These are phyloP conservation scores for Metopolophium dirhodum DNA, from an alignment of 1,140 invertebrate genomes.

Conservation along the genomic window DNA sequence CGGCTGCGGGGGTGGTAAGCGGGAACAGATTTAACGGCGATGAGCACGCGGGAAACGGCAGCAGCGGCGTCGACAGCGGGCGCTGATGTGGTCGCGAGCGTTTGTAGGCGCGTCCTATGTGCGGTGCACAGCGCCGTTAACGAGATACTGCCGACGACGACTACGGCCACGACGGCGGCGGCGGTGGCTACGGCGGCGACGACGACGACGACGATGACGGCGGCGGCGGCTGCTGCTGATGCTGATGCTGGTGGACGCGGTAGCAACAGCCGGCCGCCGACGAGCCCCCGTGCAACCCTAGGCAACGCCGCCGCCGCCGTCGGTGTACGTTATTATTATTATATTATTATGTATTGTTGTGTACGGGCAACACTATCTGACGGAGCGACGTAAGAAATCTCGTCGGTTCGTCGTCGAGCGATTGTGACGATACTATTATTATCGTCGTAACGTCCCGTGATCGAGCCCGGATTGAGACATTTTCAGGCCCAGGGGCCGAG, in stretches of 20 bases:
- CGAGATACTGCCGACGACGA: constrained; percentile 49
- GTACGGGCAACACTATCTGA: constrained; percentile 47
- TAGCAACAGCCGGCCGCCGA: constrained; percentile 29
- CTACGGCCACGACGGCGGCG: not conserved
- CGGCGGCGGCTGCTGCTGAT: not conserved
- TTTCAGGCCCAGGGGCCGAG: too few relatives aligned
- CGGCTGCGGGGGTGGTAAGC: not conserved
- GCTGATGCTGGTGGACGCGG: constrained; percentile 4
- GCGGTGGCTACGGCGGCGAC: not conserved
- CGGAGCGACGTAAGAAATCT: not conserved
- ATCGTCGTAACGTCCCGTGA: too few relatives aligned
- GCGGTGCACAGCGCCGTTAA: constrained; percentile 50
- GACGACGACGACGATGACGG: not conserved
- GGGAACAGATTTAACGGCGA: constrained; percentile 16
- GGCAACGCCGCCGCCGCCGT: constrained; percentile 43
- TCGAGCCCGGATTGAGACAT: too few relatives aligned
- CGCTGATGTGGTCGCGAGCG: constrained; percentile 21
- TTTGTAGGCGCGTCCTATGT: constrained; percentile 21
- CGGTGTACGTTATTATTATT: not conserved
- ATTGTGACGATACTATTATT: too few relatives aligned
- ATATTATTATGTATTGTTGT: not conserved
- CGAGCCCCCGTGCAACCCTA: constrained; percentile 55
- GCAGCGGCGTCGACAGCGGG: not conserved
- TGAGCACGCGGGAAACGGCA: not conserved
- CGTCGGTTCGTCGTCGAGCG: too few relatives aligned